These are phyloP conservation scores for Acanthosepion pharaonis DNA, from an alignment of 2,888 invertebrate species.

Conservation along the genomic window DNA sequence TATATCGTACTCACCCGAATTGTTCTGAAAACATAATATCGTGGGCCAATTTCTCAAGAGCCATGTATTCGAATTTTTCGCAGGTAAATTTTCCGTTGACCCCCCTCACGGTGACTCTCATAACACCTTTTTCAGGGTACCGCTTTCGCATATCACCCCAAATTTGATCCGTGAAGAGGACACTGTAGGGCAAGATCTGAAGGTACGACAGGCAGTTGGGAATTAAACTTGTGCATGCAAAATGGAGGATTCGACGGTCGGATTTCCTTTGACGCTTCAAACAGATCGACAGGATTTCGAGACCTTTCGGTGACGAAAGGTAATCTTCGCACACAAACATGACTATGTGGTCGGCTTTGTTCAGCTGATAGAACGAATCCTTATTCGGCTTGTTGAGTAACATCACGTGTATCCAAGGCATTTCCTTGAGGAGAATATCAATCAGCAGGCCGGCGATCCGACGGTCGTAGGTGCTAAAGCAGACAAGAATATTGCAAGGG, in stretches of 20 bases:
- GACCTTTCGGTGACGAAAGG: constrained; percentile 57
- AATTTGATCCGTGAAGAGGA: constrained; percentile 47
- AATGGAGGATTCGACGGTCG: constrained; percentile 56
- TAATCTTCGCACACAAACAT: constrained; percentile 66
- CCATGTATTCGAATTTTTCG: constrained; percentile 41
- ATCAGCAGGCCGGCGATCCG: constrained; percentile 52
- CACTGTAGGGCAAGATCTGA: constrained; percentile 56
- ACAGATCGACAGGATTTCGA: constrained; percentile 67
- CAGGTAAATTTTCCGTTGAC: constrained; percentile 43
- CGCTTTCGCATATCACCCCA: neutral
- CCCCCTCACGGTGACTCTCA: neutral
- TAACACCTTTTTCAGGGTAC: neutral
- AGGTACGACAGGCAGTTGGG: constrained; percentile 55
- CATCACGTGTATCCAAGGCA: constrained; percentile 53
- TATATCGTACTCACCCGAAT: neutral
- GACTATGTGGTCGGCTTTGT: constrained; percentile 63
- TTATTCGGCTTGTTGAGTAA: constrained; percentile 53
- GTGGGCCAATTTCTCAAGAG: constrained; percentile 41
- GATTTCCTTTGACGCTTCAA: constrained; percentile 62
- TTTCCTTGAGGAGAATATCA: constrained; percentile 45
- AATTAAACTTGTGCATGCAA: constrained; percentile 54
- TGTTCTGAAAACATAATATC: constrained; percentile 24
- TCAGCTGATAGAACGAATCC: constrained; percentile 56
- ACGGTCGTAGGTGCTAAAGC: constrained; percentile 51
- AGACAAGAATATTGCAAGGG: constrained; percentile 50